Conservation (phyloP, 2,797 vertebrate species). For the Esox masquinongy region DNA sequence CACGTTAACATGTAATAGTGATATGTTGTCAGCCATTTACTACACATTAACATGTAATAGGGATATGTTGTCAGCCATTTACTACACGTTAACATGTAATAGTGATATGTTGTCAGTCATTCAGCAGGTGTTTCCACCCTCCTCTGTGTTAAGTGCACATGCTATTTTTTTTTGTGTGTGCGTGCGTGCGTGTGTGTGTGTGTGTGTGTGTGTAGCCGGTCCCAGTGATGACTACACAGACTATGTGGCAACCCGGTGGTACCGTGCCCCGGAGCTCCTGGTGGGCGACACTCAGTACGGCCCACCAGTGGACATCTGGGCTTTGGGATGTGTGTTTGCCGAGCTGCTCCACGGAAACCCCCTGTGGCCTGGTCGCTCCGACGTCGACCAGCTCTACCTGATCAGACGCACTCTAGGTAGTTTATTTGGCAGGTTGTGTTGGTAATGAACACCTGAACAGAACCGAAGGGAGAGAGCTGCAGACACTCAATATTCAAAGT, state of each 20-base stretch:
- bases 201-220: conserved; percentile 65
- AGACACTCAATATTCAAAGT: too few relatives aligned
- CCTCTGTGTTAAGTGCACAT: background rate
- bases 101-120: too few relatives aligned
- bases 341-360: conserved; percentile 85
- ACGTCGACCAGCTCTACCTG: conserved; percentile 88
- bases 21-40: too few relatives aligned
- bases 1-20: too few relatives aligned
- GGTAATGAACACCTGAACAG: too few relatives aligned
- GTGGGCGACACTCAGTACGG: conserved; percentile 89
- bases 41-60: conserved; percentile 44
- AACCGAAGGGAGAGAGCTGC: too few relatives aligned
- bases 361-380: conserved; percentile 87
- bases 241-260: conserved; percentile 90
- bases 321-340: conserved; percentile 84
- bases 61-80: conserved; percentile 13
- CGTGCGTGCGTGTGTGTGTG: too few relatives aligned
- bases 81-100: conserved; percentile 14
- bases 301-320: conserved; percentile 85
- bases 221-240: conserved; percentile 89
- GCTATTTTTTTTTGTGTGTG: background rate
- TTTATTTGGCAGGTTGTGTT: too few relatives aligned
- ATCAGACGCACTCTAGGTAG: conserved; percentile 79
- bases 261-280: conserved; percentile 86
- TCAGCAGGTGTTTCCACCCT: conserved; percentile 29